Conservation (phyloP, 2,113 vertebrate species). For the Ramphastos sulfuratus region DNA sequence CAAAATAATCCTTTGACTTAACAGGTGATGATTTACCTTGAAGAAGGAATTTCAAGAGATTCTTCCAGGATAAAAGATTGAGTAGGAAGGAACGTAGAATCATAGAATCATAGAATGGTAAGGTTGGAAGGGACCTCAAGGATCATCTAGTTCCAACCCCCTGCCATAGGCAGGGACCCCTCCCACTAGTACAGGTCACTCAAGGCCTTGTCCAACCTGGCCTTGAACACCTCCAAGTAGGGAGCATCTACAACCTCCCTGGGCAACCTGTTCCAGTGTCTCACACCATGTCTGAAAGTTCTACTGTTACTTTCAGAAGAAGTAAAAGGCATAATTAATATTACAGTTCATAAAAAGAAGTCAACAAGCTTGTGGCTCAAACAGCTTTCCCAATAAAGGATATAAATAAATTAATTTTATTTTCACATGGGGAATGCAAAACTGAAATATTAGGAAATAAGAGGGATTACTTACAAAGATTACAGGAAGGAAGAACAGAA, state of each 20-base stretch:
- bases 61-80: background rate
- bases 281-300: background rate
- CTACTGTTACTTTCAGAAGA: background rate
- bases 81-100: background rate
- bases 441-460: background rate
- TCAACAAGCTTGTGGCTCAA: background rate
- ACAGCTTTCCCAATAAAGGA: background rate
- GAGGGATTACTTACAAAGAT: background rate
- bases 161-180: too few species aligned
- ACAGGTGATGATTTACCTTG: background rate
- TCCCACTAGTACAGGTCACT: too few species aligned
- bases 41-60: background rate
- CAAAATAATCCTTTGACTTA: background rate
- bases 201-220: too few species aligned
- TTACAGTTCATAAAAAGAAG: background rate
- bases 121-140: too few species aligned
- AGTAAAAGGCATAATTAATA: background rate
- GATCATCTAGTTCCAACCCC: too few species aligned
- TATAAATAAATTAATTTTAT: background rate
- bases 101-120: too few species aligned
- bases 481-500: background rate
- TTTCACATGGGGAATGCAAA: background rate
- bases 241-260: too few species aligned
- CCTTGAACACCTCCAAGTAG: too few species aligned
- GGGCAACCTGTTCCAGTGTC: too few species aligned